Evolutionary conservation across 2,113 vertebrate genomes (phyloP), one percentile per base, ranked within the genome.

Genomic region (Chunga burmeisteri): DNA sequence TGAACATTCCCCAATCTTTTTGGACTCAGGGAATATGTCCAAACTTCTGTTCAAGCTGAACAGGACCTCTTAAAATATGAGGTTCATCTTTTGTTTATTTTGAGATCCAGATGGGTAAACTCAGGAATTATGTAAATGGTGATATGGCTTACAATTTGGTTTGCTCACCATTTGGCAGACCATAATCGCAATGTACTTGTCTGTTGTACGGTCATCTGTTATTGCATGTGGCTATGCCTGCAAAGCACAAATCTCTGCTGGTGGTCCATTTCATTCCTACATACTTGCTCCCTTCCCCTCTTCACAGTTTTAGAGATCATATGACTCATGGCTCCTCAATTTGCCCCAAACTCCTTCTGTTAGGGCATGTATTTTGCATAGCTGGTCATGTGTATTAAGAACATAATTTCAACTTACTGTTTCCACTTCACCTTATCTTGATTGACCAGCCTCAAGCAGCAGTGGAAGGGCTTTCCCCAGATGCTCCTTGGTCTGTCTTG

Each of bases 111-210:
- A 50, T 42, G 25, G 38, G 18, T 63, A 55, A 78, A 83, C 17
- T 78, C 29, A 74, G 52, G 16, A 70, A 42, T 2, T 0, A 58
- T 66, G 46, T 34, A 63, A 70, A 58, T 59, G 55, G 46, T 58
- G 82, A 78, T 53, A 86, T 9, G 83, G 63, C 38, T 84, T 38
- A 36, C 26, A 30, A 3, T 34, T 40, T 83, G 85, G 27, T 71
- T 80, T 90, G 67, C 67, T 90, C 34, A 81, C 42, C 30, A 8
- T 90, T 58, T 88, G 85, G 67, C 75, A 81, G 75, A 66, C 59
- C 2, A 11, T 32, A 77, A 72, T 81, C 0, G 0, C 61, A 62
- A 4, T 53, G 62, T 52, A 17, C 23, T 80, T 14, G 1, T n/a
- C 70, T 73, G 30, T 77, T 58, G 46, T 1, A 32, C 0, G 1